Conservation (phyloP, 2,888 invertebrate genomes). For the Zhengitettix transpicula region DNA sequence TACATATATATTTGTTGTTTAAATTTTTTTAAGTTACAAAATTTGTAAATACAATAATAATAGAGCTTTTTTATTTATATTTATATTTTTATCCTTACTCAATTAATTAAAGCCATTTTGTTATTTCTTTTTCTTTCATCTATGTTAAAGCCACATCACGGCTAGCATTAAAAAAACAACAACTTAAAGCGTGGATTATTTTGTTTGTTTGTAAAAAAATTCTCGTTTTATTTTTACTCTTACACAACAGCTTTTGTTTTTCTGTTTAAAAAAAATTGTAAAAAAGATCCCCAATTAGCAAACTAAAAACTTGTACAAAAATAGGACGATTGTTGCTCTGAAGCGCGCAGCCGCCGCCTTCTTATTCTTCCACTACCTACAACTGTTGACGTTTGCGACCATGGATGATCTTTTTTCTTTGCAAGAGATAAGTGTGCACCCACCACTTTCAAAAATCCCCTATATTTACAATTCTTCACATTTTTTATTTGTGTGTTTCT, state of each 20-base stretch:
- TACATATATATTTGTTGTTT: no score
- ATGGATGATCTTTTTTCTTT: no score
- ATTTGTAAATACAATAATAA: slow-evolving; percentile 10
- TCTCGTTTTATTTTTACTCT: no score
- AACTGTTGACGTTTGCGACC: no score
- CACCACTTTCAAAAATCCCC: no score
- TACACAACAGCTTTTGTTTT: no score
- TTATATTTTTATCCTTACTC: slow-evolving; percentile 11
- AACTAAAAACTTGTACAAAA: slow-evolving; percentile 10
- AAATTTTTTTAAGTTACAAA: slow-evolving; percentile 4
- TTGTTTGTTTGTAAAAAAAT: slow-evolving; percentile 1
- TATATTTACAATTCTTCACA: no score
- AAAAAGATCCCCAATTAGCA: background rate
- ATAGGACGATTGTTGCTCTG: slow-evolving; percentile 2
- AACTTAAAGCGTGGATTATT: slow-evolving; percentile 8
- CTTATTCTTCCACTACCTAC: no score
- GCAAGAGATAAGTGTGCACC: no score
- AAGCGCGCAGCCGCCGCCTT: no score
- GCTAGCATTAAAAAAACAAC: slow-evolving; percentile 12
- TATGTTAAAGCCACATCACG: slow-evolving; percentile 11
- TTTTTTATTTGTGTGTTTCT: no score
- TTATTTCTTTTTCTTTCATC: slow-evolving; percentile 11
- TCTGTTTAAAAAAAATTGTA: no score
- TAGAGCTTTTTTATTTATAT: slow-evolving; percentile 3
- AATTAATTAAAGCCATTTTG: slow-evolving; percentile 19